A percentile compares a stretch with the other conserved stretches of the same genome.
Evolutionary conservation across 2,888 invertebrate species (phyloP).

Genomic region (Thecophora atra): DNA sequence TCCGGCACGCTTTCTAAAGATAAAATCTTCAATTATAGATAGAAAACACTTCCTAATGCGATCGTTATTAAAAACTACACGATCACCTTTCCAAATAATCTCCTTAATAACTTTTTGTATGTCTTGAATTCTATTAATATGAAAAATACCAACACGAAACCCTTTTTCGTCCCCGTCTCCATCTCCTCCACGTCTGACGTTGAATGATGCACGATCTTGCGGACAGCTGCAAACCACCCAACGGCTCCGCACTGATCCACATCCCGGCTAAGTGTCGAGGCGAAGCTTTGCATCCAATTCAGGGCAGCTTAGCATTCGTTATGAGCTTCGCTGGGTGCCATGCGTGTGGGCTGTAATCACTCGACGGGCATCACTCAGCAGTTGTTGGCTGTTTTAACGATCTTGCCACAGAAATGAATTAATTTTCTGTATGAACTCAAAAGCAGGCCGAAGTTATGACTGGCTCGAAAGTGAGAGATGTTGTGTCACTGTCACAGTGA

Average conservation of each 20-base stretch:
- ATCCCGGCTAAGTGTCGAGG: not conserved
- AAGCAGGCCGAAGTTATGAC: not conserved
- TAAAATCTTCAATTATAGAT: too few species aligned
- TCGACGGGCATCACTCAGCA: slow-evolving; percentile 20
- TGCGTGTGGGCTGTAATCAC: slow-evolving; percentile 25
- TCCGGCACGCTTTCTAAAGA: too few species aligned
- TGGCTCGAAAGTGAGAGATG: not conserved
- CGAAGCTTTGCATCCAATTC: slow-evolving; percentile 5
- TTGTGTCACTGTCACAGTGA: not conserved
- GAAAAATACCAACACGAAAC: too few species aligned
- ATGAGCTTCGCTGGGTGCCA: not conserved
- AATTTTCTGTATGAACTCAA: not conserved
- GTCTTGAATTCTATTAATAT: too few species aligned
- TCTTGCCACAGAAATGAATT: not conserved
- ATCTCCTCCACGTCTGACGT: slow-evolving; percentile 3
- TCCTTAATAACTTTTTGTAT: too few species aligned
- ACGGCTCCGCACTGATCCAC: not conserved
- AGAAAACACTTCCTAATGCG: too few species aligned
- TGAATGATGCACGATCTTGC: slow-evolving; percentile 29
- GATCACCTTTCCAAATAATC: too few species aligned
- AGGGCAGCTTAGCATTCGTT: slow-evolving; percentile 5
- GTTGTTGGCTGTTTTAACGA: slow-evolving; percentile 18
- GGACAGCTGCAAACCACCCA: slow-evolving; percentile 26
- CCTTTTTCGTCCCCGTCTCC: not conserved
- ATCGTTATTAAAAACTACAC: too few species aligned